Conservation (phyloP, 1,140 invertebrate species). For the Colletes gigas region DNA sequence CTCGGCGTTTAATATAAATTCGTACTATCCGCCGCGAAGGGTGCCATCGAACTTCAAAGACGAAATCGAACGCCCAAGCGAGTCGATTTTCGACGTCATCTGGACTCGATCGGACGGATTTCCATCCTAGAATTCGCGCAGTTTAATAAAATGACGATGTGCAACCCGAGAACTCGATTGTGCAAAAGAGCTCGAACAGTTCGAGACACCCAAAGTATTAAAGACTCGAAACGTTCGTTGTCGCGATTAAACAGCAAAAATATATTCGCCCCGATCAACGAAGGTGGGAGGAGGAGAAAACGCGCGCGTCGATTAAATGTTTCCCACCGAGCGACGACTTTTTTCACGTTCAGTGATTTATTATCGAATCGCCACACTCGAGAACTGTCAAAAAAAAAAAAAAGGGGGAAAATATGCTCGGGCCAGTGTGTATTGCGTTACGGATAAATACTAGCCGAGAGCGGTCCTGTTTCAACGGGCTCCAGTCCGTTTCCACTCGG, state of each 20-base stretch:
- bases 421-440: conserved; percentile 35
- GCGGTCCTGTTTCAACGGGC: conserved; percentile 15
- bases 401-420: no score
- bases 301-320: neutral
- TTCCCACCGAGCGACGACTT: neutral
- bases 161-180: no score
- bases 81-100: conserved; percentile 1
- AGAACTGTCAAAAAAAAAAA: conserved; percentile 3
- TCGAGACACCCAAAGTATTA: no score
- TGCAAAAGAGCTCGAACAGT: no score
- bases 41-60: conserved; percentile 71
- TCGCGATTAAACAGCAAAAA: no score
- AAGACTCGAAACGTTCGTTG: no score
- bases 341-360: neutral
- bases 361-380: neutral
- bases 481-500: conserved; percentile 41
- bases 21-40: conserved; percentile 41
- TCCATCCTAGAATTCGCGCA: neutral
- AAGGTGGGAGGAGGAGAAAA: no score
- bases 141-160: neutral
- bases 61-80: conserved; percentile 36
- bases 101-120: neutral
- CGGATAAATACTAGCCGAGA: conserved; percentile 45
- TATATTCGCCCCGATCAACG: no score
- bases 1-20: conserved; percentile 74